Evolutionary conservation across 2,113 vertebrate genomes (phyloP).

Genomic region (Climacteris rufus): DNA sequence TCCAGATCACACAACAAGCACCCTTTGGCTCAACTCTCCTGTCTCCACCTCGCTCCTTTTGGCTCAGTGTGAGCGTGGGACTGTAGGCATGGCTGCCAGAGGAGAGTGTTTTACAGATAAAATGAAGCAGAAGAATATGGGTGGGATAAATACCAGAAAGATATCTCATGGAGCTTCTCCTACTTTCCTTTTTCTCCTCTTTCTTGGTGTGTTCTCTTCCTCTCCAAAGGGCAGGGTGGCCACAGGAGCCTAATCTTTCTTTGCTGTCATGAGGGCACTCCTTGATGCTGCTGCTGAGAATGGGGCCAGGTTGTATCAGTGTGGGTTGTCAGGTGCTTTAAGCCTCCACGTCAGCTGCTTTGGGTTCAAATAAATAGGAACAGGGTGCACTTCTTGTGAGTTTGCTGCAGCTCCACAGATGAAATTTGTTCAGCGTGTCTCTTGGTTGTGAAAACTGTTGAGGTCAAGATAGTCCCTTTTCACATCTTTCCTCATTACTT

Average conservation of each 20-base stretch:
- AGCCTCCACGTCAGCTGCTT: not conserved
- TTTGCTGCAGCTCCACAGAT: not conserved
- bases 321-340: not conserved
- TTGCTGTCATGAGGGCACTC: not conserved
- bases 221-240: not conserved
- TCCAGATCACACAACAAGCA: not conserved
- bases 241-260: not conserved
- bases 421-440: not conserved
- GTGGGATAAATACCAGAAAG: not conserved
- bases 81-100: not conserved
- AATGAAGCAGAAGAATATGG: not conserved
- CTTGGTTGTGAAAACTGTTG: not conserved
- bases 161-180: not conserved
- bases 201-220: not conserved
- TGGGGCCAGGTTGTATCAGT: not conserved
- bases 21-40: not conserved
- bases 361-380: not conserved
- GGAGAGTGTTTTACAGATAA: not conserved
- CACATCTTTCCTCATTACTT: conserved; percentile 9
- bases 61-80: not conserved
- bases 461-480: conserved; percentile 35
- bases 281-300: not conserved
- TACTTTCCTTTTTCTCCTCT: not conserved
- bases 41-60: not conserved
- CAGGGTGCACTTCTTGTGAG: not conserved